These are phyloP conservation scores for Drosophila erecta DNA, from an alignment of 1,140 invertebrate species.

Conservation along the genomic window DNA sequence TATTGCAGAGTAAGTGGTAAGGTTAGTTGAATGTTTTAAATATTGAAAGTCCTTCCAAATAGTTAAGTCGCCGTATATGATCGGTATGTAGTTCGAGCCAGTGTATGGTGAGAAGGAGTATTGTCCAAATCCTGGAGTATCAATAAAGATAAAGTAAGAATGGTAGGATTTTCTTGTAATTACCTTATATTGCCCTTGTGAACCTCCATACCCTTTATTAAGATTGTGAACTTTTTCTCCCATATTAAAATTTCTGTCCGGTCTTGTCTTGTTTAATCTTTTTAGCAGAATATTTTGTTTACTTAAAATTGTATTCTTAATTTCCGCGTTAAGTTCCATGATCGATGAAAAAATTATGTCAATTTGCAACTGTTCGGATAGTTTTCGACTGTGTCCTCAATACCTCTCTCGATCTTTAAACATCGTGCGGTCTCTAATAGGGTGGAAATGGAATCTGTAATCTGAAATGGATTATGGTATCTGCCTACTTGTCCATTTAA, in stretches of 20 bases:
- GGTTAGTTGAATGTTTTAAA: too few species aligned
- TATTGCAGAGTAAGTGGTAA: too few species aligned
- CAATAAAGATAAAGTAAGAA: not conserved
- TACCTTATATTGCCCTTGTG: not conserved
- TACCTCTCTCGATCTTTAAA: too few species aligned
- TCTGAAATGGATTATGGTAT: too few species aligned
- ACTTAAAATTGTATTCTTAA: not conserved
- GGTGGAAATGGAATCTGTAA: too few species aligned
- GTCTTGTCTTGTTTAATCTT: not conserved
- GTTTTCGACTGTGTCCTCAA: too few species aligned
- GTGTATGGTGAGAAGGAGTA: too few species aligned
- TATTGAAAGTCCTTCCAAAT: too few species aligned
- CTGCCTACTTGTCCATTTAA: too few species aligned
- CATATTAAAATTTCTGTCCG: not conserved
- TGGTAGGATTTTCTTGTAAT: not conserved
- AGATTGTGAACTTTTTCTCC: not conserved
- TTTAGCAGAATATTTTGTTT: not conserved
- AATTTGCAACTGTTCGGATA: too few species aligned
- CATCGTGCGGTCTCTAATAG: not conserved
- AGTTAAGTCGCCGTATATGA: too few species aligned
- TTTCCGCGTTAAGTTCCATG: not conserved
- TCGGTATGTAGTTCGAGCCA: too few species aligned
- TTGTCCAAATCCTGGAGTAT: not conserved
- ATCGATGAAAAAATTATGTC: not conserved
- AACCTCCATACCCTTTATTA: not conserved